These are phyloP conservation scores for Diarsia dahlii DNA, from an alignment of 2,888 invertebrate species.

Conservation along the genomic window DNA sequence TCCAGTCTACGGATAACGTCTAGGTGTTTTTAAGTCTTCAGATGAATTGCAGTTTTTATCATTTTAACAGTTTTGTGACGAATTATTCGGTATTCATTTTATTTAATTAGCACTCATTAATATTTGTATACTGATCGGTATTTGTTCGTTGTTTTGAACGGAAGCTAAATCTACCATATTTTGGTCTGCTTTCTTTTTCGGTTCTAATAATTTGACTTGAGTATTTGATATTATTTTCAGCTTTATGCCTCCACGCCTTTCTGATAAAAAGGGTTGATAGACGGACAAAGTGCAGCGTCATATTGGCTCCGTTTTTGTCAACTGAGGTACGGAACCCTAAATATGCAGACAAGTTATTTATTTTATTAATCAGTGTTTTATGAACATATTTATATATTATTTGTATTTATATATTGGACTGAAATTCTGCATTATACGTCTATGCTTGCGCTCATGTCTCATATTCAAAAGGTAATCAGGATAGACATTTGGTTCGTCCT, in stretches of 20 bases:
- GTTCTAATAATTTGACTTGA: too few relatives aligned
- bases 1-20: conserved; percentile 18
- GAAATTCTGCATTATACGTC: too few relatives aligned
- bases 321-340: too few relatives aligned
- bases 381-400: too few relatives aligned
- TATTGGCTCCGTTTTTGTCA: too few relatives aligned
- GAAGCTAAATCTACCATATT: background rate
- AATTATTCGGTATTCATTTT: background rate
- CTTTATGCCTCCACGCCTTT: too few relatives aligned
- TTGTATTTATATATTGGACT: too few relatives aligned
- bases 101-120: background rate
- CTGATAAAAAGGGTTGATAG: too few relatives aligned
- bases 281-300: too few relatives aligned
- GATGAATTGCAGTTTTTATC: background rate
- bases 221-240: too few relatives aligned
- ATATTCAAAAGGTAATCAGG: background rate
- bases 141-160: conserved; percentile 1
- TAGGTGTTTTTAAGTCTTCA: background rate
- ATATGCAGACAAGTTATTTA: background rate
- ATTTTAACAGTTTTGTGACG: background rate
- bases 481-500: background rate
- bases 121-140: background rate
- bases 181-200: too few relatives aligned
- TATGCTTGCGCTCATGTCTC: background rate
- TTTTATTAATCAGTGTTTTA: too few relatives aligned